A percentile compares a stretch with the other conserved stretches of the same genome.
Conservation (phyloP, 2,113 vertebrate genomes). For the Phylloscopus trochilus region DNA sequence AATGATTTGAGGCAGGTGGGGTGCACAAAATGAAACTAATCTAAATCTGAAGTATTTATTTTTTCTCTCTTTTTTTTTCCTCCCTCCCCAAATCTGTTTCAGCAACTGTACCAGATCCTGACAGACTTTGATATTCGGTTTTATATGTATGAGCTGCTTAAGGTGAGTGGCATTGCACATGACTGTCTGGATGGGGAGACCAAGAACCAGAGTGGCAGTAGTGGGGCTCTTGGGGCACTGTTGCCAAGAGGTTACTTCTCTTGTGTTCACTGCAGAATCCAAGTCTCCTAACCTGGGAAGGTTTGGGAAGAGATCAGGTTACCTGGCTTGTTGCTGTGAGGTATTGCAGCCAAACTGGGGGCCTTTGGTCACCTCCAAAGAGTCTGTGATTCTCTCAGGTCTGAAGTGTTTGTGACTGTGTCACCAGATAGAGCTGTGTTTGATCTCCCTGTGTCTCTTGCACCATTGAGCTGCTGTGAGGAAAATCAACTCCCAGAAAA, state of each 20-base stretch:
- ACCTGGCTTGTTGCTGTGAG: not conserved
- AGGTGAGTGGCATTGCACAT: conserved; percentile 79
- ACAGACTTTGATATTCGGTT: conserved; percentile 98
- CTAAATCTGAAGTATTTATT: conserved; percentile 21
- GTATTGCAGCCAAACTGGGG: not conserved
- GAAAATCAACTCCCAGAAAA: not conserved
- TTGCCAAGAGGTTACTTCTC: not conserved
- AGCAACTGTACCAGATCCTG: conserved; percentile 99
- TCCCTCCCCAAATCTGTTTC: conserved; percentile 59
- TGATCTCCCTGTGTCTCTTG: not conserved
- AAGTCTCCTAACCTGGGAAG: not conserved
- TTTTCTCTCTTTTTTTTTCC: not conserved
- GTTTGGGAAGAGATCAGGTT: not conserved
- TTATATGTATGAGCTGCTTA: conserved; percentile 99
- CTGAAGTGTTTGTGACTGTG: not conserved
- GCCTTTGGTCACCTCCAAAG: not conserved
- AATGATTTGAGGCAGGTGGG: not conserved
- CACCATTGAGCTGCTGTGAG: not conserved
- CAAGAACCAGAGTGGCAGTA: not conserved
- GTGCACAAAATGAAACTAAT: not conserved
- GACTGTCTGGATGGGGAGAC: not conserved
- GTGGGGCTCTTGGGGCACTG: not conserved
- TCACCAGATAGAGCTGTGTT: not conserved
- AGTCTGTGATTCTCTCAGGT: not conserved
- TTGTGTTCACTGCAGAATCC: not conserved